A percentile compares a stretch with the other conserved stretches of the same genome.
Conservation (phyloP, 2,113 vertebrate genomes). For the Mungos mungo region DNA sequence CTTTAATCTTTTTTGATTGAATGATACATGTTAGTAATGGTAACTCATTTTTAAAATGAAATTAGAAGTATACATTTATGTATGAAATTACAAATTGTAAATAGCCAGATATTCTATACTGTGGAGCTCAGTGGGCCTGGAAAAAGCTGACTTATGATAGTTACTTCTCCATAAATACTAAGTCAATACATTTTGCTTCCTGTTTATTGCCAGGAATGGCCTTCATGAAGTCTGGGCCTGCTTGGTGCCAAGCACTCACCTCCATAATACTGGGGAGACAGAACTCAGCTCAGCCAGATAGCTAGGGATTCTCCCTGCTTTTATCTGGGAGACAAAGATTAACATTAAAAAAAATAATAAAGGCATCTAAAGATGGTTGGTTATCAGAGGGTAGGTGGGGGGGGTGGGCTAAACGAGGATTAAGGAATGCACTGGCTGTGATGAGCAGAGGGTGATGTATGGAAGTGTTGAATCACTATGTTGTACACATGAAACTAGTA, state of each 20-base stretch:
- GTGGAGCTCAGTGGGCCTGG: not conserved
- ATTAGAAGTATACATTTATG: not conserved
- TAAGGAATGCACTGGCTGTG: not conserved
- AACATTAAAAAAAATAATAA: not conserved
- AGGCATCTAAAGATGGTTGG: too few species aligned
- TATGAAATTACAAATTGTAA: conserved; percentile 23
- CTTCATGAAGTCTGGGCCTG: not conserved
- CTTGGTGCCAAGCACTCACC: not conserved
- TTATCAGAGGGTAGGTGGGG: not conserved
- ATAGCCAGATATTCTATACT: not conserved
- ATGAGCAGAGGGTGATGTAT: not conserved
- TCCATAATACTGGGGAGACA: not conserved
- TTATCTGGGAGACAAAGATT: not conserved
- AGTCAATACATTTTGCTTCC: not conserved
- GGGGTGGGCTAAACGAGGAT: not conserved
- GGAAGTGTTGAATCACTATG: not conserved
- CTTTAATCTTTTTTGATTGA: not conserved
- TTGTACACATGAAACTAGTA: not conserved
- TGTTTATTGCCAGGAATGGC: not conserved
- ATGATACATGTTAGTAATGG: not conserved
- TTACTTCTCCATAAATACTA: not conserved
- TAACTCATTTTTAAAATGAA: not conserved
- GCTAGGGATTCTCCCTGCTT: not conserved
- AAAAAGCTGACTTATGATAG: not conserved
- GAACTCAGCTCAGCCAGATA: not conserved